Evolutionary conservation across 2,797 vertebrate species (phyloP).

Genomic region (Melanotaenia pygmaea): DNA sequence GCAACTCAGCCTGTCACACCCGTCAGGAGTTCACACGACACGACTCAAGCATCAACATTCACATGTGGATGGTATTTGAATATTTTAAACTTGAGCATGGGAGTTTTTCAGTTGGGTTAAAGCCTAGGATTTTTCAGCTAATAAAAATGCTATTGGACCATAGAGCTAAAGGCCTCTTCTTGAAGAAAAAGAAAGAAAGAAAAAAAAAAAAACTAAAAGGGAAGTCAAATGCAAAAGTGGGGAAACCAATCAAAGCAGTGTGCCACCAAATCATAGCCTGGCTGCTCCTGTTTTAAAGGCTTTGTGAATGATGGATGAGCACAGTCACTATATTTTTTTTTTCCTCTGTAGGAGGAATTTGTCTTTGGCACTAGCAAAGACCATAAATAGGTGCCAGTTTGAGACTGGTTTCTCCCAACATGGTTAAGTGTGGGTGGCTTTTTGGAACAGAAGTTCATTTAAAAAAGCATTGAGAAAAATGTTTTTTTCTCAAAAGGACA

Average conservation of each 20-base stretch:
- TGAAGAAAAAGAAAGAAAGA: slow-evolving; percentile 29
- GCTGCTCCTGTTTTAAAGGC: slow-evolving; percentile 76
- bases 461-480: slow-evolving; percentile 77
- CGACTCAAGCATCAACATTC: background rate
- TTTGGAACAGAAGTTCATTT: slow-evolving; percentile 72
- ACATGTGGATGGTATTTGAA: slow-evolving; percentile 36
- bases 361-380: slow-evolving; percentile 78
- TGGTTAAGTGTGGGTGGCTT: slow-evolving; percentile 82
- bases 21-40: slow-evolving; percentile 49
- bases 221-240: slow-evolving; percentile 57
- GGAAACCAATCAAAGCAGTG: slow-evolving; percentile 70
- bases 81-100: slow-evolving; percentile 20
- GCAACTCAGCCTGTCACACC: slow-evolving; percentile 30
- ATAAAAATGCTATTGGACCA: slow-evolving; percentile 33
- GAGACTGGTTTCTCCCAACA: slow-evolving; percentile 74
- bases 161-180: slow-evolving; percentile 41
- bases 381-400: slow-evolving; percentile 86
- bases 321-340: slow-evolving; percentile 62
- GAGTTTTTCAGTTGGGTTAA: slow-evolving; percentile 5
- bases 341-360: slow-evolving; percentile 74
- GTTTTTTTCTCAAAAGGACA: slow-evolving; percentile 27
- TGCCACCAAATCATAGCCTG: slow-evolving; percentile 76
- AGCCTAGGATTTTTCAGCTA: slow-evolving; percentile 29
- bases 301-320: slow-evolving; percentile 82
- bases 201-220: slow-evolving; percentile 48